A percentile compares a stretch with the other conserved stretches of the same genome.
phyloP scores from a whole-genome alignment of 2,113 vertebrate genomes.

The Cisticola juncidis region DNA sequence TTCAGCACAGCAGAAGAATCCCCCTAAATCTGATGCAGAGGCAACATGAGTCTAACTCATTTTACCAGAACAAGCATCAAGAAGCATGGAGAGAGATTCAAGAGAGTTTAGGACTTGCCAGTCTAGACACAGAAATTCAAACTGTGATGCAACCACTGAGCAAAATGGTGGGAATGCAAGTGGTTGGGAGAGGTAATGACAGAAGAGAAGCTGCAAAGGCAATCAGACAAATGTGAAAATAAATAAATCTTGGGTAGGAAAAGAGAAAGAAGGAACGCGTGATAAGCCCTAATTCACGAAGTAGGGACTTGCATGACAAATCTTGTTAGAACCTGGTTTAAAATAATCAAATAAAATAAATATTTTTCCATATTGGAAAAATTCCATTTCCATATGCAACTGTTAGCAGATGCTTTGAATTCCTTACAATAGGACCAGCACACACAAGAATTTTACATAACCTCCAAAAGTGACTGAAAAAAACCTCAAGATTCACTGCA shows the following conservation, averaged over 20 bases:
- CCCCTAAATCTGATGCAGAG: not conserved
- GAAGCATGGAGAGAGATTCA: not conserved
- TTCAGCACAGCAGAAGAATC: not conserved
- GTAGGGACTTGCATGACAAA: not conserved
- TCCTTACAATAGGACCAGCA: not conserved
- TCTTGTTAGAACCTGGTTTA: not conserved
- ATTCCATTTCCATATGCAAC: not conserved
- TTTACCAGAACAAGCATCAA: not conserved
- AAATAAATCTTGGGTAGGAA: not conserved
- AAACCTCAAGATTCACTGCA: not conserved
- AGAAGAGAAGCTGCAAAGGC: not conserved
- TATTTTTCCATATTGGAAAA: not conserved
- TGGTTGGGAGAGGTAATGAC: rapidly evolving
- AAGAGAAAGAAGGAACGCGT: not conserved
- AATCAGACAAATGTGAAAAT: not conserved
- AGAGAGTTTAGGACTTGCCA: not conserved
- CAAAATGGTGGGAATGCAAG: not conserved
- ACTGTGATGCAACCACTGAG: not conserved
- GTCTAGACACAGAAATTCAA: not conserved
- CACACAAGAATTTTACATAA: not conserved
- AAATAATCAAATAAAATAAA: not conserved
- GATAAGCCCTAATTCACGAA: not conserved
- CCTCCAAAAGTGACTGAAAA: not conserved
- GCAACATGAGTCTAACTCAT: not conserved
- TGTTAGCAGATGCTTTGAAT: not conserved